phyloP scores from a whole-genome alignment of 2,797 vertebrate genomes.

The Allobates femoralis region DNA sequence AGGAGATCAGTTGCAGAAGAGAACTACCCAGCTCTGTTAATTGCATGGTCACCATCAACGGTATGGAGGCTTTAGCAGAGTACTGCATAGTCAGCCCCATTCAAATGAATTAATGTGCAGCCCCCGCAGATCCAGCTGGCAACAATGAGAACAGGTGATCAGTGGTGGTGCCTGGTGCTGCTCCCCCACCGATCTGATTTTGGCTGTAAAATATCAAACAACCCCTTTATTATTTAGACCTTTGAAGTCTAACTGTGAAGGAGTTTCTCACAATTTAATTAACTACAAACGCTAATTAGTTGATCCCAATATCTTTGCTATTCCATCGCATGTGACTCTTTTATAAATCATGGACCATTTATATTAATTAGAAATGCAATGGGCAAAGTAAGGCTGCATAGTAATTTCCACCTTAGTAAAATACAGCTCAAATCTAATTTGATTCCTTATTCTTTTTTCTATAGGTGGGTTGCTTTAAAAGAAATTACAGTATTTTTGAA shows the following conservation, averaged over 20 bases:
- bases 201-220: too few relatives aligned
- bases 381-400: neutral
- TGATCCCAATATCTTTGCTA: neutral
- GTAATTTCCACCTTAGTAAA: neutral
- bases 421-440: neutral
- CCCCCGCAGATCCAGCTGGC: too few relatives aligned
- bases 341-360: constrained; percentile 1
- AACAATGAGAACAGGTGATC: too few relatives aligned
- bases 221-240: too few relatives aligned
- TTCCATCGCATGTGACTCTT: neutral
- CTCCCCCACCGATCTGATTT: too few relatives aligned
- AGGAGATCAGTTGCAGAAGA: too few relatives aligned
- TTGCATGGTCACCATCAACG: too few relatives aligned
- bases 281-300: constrained; percentile 11
- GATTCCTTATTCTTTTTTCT: neutral
- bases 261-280: constrained; percentile 32
- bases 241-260: neutral
- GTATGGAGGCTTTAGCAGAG: too few relatives aligned
- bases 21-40: too few relatives aligned
- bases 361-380: constrained; percentile 9
- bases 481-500: neutral
- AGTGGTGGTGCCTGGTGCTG: too few relatives aligned
- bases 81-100: too few relatives aligned
- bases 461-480: neutral
- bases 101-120: too few relatives aligned